phyloP scores from a whole-genome alignment of 92 coral and sea anemone species.

The Desmophyllum pertusum region DNA sequence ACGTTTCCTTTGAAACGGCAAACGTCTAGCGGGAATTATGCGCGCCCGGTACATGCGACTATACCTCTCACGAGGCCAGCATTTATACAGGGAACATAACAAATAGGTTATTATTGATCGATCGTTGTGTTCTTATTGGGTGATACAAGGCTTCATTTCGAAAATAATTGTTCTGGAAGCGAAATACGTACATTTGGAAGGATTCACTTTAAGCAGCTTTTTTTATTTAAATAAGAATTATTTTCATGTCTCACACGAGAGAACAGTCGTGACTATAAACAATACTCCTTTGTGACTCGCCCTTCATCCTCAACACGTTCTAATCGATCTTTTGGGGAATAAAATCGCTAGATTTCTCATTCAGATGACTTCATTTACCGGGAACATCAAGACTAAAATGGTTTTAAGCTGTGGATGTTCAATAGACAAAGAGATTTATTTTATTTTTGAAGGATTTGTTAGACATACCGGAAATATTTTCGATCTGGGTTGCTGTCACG shows the following conservation, averaged over 20 bases:
- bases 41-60: not conserved
- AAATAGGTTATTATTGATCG: not conserved
- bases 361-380: not conserved
- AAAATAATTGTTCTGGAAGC: not conserved
- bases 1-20: not conserved
- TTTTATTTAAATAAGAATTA: not conserved
- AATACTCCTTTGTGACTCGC: slow-evolving; percentile 35
- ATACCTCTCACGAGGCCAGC: not conserved
- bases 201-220: no score
- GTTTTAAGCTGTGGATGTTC: not conserved
- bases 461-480: not conserved
- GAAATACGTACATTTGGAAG: not conserved
- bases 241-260: not conserved
- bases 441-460: not conserved
- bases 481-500: slow-evolving; percentile 9
- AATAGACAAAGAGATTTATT: not conserved
- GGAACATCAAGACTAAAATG: not conserved
- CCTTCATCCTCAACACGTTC: not conserved
- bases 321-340: not conserved
- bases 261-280: slow-evolving; percentile 26
- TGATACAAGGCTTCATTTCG: not conserved
- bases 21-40: not conserved
- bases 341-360: no score
- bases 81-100: not conserved
- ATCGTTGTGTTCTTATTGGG: not conserved